These are phyloP conservation scores for human (Homo sapiens) DNA, from an alignment of 2,113 vertebrate species.

Conservation along the genomic window GRCh38 chr13:107157001-107157500, in stretches of 20 bases:
- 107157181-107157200: background rate
- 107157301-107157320: background rate
- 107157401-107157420: background rate
- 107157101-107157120: background rate
- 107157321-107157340: background rate
- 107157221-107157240: background rate
- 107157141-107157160: background rate
- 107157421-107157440: background rate
- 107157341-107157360: background rate
- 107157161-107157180: background rate
- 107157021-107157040: too few species aligned
- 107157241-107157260: background rate
- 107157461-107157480: background rate
- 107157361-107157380: background rate
- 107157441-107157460: background rate
- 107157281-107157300: background rate
- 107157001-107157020: background rate
- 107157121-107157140: background rate
- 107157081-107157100: background rate
- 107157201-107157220: background rate
- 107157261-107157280: background rate
- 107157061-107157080: background rate
- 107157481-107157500: background rate
- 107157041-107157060: background rate
- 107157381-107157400: background rate